Conservation (phyloP, 92 coral and sea anemone species). For the Scolanthus callimorphus region DNA sequence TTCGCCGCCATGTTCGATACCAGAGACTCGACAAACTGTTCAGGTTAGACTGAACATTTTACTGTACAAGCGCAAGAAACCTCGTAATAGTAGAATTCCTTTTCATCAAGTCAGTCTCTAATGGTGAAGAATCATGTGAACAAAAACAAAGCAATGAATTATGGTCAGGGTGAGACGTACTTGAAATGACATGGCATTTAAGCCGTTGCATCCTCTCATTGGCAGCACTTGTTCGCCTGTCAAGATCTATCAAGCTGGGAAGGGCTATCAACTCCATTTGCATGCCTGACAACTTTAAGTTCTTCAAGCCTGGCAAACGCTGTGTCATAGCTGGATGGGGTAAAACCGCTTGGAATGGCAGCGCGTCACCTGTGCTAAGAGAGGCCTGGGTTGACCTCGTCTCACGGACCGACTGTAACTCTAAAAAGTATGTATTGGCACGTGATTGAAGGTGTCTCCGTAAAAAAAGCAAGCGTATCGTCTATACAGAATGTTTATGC, state of each 20-base stretch:
- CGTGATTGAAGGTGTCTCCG: too few species aligned
- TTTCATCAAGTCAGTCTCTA: not conserved
- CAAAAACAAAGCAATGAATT: too few species aligned
- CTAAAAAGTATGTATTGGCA: slow-evolving; percentile 49
- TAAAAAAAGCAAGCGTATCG: too few species aligned
- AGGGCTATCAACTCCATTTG: slow-evolving; percentile 59
- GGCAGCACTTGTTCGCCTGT: slow-evolving; percentile 81
- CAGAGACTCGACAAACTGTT: too few species aligned
- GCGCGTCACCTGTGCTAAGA: slow-evolving; percentile 63
- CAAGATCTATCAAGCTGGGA: slow-evolving; percentile 52
- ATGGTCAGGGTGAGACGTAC: too few species aligned
- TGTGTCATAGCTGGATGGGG: slow-evolving; percentile 98
- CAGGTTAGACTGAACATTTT: not conserved
- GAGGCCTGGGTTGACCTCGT: slow-evolving; percentile 95
- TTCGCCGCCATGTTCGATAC: too few species aligned
- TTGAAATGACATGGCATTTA: too few species aligned
- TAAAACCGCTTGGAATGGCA: slow-evolving; percentile 83
- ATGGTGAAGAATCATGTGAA: not conserved
- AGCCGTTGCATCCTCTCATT: too few species aligned
- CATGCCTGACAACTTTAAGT: slow-evolving; percentile 59
- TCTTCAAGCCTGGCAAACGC: slow-evolving; percentile 74
- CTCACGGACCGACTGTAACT: slow-evolving; percentile 71
- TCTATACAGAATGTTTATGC: too few species aligned
- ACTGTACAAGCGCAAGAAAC: too few species aligned
- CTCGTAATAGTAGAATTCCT: too few species aligned